Evolutionary conservation across 2,797 vertebrate species (phyloP), one percentile per base, ranked within the genome.

Genomic region (Chromis chromis): DNA sequence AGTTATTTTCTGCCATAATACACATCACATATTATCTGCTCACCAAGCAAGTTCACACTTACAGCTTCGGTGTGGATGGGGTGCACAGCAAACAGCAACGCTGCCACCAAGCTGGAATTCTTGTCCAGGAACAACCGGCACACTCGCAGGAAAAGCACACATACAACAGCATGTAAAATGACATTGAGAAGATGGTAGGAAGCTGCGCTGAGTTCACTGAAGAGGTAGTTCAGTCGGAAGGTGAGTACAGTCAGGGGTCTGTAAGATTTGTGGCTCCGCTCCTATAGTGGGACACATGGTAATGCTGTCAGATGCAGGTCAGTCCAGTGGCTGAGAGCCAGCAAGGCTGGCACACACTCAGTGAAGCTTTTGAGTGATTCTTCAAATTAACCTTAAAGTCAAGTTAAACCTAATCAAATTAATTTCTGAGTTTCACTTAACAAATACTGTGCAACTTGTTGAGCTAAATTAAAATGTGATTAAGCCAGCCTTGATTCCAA

Each of bases 231-330:
- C 83, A 99, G 90, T 28, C 98, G 96, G 87, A 99, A 99, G 0
- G 98, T 99, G 85, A 99, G 92, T 10, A 99, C 98, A 1, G 98
- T 99, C 81, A 99, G 89, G 0, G 98, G 98, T 48, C 98, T 94
- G 16, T 99, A 99, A 4, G 98, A 99, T 85, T 99, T 99, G 87
- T 99, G 98, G 89, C 98, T 99, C 78, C 98, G 95, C 85, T 99
- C 98, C 98, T 99, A 86, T 8, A 71, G 31, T 39, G n/a, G 7
- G 58, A 82, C 22, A 88, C 0, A 60, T 1, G 36, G 17, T 53
- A 6, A 46, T 36, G 16, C n/a, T 17, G 19, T 79, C 31, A 76
- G 4, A 40, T 58, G 48, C 44, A 55, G 7, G 24, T 63, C 10
- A 59, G 8, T 25, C 12, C 14, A 49, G 8, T 10, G 19, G 61